Conservation (phyloP, 2,113 vertebrate species). For the Ellobius talpinus region DNA sequence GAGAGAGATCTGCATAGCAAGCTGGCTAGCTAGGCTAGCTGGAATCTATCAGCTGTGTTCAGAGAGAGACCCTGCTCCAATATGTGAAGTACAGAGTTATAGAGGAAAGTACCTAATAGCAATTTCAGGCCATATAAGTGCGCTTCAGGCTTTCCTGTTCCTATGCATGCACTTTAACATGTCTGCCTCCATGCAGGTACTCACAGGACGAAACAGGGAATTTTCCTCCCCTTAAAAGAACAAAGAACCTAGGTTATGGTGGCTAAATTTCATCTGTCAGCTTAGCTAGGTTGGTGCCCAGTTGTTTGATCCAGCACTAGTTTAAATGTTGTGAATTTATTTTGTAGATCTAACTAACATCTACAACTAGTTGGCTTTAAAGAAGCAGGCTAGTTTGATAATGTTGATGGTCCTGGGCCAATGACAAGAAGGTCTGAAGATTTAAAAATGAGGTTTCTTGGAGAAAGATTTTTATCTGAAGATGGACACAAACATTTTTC, state of each 20-base stretch:
- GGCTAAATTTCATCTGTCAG: neutral
- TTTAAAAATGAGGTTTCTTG: slow-evolving; percentile 16
- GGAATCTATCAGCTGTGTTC: neutral
- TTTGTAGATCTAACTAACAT: neutral
- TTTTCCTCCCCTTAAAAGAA: neutral
- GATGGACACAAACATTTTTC: neutral
- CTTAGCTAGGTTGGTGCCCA: neutral
- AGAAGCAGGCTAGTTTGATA: neutral
- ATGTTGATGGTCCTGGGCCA: neutral
- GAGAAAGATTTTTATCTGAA: neutral
- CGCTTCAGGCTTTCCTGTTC: neutral
- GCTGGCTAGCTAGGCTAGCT: neutral
- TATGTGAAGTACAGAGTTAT: neutral
- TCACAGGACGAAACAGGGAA: neutral
- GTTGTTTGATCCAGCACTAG: neutral
- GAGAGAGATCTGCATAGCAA: neutral
- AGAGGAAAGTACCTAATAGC: neutral
- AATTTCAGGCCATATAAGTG: neutral
- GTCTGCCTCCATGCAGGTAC: no score
- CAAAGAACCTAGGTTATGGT: neutral
- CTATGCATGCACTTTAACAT: neutral
- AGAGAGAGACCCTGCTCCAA: neutral
- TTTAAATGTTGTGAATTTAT: neutral
- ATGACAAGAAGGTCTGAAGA: neutral
- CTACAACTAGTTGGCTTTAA: neutral